Percentiles rank a stretch among this genome's conserved stretches.
phyloP scores from a whole-genome alignment of 2,113 vertebrate species.

The Trochalopteron elliotii region DNA sequence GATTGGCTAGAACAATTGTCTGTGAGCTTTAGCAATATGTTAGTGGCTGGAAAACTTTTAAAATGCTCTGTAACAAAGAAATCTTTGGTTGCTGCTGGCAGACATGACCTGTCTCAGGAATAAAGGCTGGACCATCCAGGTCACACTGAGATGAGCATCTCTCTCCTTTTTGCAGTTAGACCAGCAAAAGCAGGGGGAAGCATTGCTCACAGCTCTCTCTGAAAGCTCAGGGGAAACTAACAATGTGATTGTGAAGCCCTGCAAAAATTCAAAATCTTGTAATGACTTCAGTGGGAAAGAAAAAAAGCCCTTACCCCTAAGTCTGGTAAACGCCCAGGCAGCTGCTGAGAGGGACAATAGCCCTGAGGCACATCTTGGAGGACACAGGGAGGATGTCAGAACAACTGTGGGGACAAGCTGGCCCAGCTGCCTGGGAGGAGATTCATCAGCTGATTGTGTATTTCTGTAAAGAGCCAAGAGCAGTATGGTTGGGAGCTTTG shows the following conservation, averaged over 20 bases:
- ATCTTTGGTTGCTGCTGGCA: too few relatives aligned
- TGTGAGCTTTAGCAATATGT: too few relatives aligned
- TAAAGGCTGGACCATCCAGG: not conserved
- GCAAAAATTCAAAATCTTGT: not conserved
- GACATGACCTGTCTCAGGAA: not conserved
- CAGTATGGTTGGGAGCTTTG: not conserved
- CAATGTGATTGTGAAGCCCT: not conserved
- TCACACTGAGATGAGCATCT: not conserved
- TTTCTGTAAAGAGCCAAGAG: not conserved
- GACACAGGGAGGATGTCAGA: not conserved
- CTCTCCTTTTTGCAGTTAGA: not conserved
- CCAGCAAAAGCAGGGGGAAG: not conserved
- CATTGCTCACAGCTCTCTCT: not conserved
- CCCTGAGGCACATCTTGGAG: not conserved
- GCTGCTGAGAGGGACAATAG: not conserved
- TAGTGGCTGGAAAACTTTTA: too few relatives aligned
- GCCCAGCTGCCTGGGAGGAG: slow-evolving; percentile 10
- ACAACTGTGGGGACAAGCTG: not conserved
- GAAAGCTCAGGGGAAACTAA: not conserved
- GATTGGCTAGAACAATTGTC: too few relatives aligned
- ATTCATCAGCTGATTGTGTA: not conserved
- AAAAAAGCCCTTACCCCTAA: not conserved
- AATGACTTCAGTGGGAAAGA: not conserved
- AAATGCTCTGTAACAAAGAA: too few relatives aligned
- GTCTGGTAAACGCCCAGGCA: not conserved